Evolutionary conservation across 2,113 vertebrate genomes (phyloP).

Genomic region (Ursus arctos): DNA sequence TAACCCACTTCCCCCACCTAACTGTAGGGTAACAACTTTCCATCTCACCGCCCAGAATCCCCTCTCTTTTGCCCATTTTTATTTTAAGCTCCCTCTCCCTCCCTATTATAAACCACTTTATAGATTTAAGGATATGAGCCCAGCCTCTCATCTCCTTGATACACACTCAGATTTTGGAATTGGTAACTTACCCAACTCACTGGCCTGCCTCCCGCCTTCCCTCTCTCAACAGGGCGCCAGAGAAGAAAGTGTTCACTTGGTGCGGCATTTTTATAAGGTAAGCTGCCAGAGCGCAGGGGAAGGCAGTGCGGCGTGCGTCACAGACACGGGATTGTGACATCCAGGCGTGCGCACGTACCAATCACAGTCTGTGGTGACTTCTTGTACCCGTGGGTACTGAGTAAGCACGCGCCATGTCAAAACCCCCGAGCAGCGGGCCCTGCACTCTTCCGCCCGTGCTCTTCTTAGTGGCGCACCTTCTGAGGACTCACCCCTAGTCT

Average conservation of each 20-base stretch:
- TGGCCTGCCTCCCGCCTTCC: background rate
- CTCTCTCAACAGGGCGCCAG: conserved; percentile 92
- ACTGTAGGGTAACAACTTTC: background rate
- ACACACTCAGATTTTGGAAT: background rate
- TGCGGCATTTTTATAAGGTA: conserved; percentile 97
- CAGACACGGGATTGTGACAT: background rate
- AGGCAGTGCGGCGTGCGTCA: rapidly evolving
- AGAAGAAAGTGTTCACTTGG: conserved; percentile 97
- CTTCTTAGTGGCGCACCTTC: background rate
- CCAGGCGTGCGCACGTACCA: background rate
- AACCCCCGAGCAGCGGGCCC: background rate
- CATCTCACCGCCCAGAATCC: rapidly evolving
- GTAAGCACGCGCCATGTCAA: too few relatives aligned
- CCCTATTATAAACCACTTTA: background rate
- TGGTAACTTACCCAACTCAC: rapidly evolving
- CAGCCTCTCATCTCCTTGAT: background rate
- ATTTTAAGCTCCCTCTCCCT: background rate
- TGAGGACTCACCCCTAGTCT: background rate
- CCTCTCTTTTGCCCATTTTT: background rate
- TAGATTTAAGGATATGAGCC: background rate
- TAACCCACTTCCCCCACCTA: background rate
- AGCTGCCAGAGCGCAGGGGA: background rate
- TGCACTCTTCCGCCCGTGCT: background rate
- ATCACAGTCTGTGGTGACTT: background rate
- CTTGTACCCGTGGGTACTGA: background rate